Conservation (phyloP, 2,797 vertebrate genomes). For the Zalophus californianus region DNA sequence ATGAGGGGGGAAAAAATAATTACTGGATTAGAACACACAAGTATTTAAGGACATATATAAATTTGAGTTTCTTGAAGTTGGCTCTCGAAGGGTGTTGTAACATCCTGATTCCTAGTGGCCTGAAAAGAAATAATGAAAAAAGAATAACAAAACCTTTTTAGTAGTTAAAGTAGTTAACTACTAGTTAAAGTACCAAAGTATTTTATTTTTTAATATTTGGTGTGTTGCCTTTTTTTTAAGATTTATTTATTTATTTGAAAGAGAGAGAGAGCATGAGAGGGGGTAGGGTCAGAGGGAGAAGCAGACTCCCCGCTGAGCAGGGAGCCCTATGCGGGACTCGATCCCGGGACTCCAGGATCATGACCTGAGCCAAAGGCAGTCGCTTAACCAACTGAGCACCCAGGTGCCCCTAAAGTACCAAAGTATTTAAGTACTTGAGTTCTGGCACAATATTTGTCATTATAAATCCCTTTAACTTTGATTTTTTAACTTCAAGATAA, state of each 20-base stretch:
- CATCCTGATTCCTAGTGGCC: background rate
- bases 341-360: too few relatives aligned
- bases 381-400: too few relatives aligned
- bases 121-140: background rate
- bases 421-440: background rate
- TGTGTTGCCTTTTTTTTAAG: too few relatives aligned
- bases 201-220: background rate
- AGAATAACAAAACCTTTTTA: background rate
- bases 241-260: too few relatives aligned
- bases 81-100: background rate
- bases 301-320: too few relatives aligned
- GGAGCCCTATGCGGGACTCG: too few relatives aligned
- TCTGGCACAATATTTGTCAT: slow-evolving; percentile 5
- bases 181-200: background rate
- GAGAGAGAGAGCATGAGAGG: too few relatives aligned
- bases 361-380: too few relatives aligned
- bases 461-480: slow-evolving; percentile 23
- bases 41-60: background rate
- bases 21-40: background rate
- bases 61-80: background rate
- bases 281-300: too few relatives aligned
- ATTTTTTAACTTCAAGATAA: background rate
- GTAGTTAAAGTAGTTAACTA: background rate
- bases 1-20: slow-evolving; percentile 18
- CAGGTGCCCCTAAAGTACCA: background rate